These are phyloP conservation scores for Beroe forskalii DNA, from an alignment of 37 sponge, comb jelly and placozoan genomes.

Conservation along the genomic window DNA sequence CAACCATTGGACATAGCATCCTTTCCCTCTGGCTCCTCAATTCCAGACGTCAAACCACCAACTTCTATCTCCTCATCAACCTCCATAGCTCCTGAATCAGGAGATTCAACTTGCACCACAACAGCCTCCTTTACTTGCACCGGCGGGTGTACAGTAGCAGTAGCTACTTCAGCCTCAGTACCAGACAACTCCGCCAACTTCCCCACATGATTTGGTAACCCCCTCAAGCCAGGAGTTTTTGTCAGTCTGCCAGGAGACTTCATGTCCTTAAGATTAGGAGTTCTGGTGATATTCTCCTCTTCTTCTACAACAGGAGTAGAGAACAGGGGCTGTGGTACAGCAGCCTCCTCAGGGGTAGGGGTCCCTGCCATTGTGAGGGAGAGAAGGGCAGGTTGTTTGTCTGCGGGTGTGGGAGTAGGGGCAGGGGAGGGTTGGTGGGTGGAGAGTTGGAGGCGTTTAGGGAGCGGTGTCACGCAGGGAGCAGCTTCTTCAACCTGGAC, in stretches of 20 bases:
- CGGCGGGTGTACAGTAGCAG: neutral
- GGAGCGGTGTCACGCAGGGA: neutral
- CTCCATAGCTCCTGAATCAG: neutral
- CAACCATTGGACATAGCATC: no score
- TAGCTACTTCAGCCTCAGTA: neutral
- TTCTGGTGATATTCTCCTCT: neutral
- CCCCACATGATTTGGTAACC: neutral
- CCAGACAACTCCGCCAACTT: neutral
- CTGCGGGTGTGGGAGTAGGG: slow-evolving; percentile 1
- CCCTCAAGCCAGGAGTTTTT: neutral
- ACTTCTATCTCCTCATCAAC: neutral
- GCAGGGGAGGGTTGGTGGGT: slow-evolving; percentile 14
- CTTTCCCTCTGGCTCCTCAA: no score
- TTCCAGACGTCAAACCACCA: neutral
- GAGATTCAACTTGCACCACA: neutral
- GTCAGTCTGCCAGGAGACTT: neutral
- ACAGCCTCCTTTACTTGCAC: neutral
- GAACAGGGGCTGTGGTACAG: neutral
- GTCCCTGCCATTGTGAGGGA: slow-evolving; percentile 14
- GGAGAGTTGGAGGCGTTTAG: slow-evolving; percentile 34
- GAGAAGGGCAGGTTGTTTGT: slow-evolving; percentile 9
- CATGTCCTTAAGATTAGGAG: slow-evolving; percentile 11
- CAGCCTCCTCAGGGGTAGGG: neutral
- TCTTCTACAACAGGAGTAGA: neutral
- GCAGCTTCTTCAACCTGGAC: neutral